These are phyloP conservation scores for Actias luna DNA, from an alignment of 2,888 invertebrate genomes.

Conservation along the genomic window DNA sequence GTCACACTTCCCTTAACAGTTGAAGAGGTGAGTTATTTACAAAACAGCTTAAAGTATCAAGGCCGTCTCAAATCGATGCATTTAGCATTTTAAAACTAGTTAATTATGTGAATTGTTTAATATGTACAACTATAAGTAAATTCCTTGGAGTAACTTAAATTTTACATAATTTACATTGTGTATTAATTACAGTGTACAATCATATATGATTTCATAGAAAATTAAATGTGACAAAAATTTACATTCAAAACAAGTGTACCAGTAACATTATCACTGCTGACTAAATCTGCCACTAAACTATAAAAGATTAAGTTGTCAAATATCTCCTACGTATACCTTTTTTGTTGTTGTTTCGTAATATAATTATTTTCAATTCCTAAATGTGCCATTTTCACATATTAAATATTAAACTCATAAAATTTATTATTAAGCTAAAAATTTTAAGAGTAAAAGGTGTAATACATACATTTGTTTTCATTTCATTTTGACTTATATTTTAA, in stretches of 20 bases:
- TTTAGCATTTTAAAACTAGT: neutral
- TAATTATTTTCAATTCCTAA: neutral
- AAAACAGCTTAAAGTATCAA: conserved; percentile 26
- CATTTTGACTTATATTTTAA: neutral
- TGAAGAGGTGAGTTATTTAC: conserved; percentile 90
- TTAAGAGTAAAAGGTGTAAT: neutral
- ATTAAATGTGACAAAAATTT: neutral
- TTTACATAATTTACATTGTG: neutral
- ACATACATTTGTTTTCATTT: neutral
- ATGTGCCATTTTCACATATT: too few relatives aligned
- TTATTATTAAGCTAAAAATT: neutral
- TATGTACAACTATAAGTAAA: neutral
- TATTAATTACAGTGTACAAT: neutral
- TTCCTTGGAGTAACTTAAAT: neutral
- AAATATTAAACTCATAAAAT: neutral
- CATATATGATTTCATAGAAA: neutral
- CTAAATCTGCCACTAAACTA: neutral
- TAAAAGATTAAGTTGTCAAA: too few relatives aligned
- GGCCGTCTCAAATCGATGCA: conserved; percentile 22
- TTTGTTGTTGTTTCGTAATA: neutral
- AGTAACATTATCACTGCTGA: neutral
- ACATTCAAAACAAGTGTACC: neutral
- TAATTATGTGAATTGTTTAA: neutral
- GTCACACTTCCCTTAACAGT: conserved; percentile 97
- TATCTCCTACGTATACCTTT: too few relatives aligned